A percentile compares a stretch with the other conserved stretches of the same genome.
Conservation (phyloP, 2,113 vertebrate species). For the Panthera uncia region DNA sequence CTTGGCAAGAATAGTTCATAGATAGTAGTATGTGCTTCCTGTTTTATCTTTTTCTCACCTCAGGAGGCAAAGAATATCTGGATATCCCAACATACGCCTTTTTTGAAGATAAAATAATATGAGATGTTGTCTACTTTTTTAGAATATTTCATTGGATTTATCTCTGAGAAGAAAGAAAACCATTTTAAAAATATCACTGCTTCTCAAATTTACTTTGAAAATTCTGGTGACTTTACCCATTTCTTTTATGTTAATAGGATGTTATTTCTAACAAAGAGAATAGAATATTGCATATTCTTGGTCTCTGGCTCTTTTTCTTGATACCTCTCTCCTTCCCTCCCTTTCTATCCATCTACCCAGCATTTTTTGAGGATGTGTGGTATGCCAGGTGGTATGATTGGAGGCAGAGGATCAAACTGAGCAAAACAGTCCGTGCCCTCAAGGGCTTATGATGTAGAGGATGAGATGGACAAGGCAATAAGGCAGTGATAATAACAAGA, state of each 20-base stretch:
- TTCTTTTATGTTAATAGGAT: background rate
- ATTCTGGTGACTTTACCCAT: background rate
- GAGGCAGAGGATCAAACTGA: background rate
- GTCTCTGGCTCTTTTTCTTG: background rate
- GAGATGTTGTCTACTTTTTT: background rate
- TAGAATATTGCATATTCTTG: background rate
- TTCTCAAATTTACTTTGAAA: background rate
- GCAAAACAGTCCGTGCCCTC: background rate
- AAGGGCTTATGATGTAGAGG: background rate
- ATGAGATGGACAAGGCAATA: background rate
- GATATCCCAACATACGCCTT: background rate
- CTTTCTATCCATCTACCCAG: background rate
- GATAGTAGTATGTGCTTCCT: background rate
- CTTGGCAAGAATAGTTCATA: background rate
- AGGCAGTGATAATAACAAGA: background rate
- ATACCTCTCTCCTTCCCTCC: background rate
- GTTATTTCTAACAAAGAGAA: background rate
- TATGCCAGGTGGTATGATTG: background rate
- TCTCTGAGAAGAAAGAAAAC: slow-evolving; percentile 22
- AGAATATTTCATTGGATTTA: slow-evolving; percentile 33
- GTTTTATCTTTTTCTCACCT: background rate
- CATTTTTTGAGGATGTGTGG: background rate
- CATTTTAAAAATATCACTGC: background rate
- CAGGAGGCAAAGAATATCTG: background rate
- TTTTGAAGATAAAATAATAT: background rate